Evolutionary conservation across 2,888 invertebrate species (phyloP), one percentile per base, ranked within the genome.

Genomic region (Venusia cambrica): DNA sequence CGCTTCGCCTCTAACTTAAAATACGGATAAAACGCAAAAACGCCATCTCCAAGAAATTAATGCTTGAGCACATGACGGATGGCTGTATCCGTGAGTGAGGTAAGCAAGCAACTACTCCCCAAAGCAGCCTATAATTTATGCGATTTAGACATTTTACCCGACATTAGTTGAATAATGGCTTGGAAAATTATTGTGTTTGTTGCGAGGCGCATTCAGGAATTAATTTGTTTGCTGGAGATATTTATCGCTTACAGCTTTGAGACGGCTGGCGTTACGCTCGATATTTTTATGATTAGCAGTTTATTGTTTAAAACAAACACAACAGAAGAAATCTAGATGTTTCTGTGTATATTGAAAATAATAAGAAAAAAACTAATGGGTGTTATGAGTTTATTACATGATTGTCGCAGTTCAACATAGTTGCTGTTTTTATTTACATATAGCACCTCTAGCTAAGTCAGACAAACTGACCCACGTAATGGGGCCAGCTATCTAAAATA

Each of bases 61-160:
- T 55, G 59, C 50, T 45, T 26, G 31, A 39, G 51, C 51, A 49
- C 57, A 61, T 54, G 61, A 62, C 52, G 54, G 57, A 61, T 57
- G 39, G 53, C 41, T 31, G 40, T 48, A 53, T 51, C 43, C 51
- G 14, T 28, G 48, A 57, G 51, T 33, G 45, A 57, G 40, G 41
- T 44, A 54, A 38, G 34, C 45, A 54, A 38, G 34, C 44, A 48
- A 49, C 46, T 49, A 49, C 44, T 41, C 33, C 37, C 34, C 37
- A 18, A 12, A 14, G 22, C 18, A 15, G 28, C 35, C 34, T 38
- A 43, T 38, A 38, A 43, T 45, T 48, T 40, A 45, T 36, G 35
- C 40, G 24, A 45, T 43, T 48, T 48, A 40, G 48, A 45, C 43
- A 33, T 48, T 48, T 38, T 38, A 42, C 26, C 21, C 32, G 20